Base-by-base conservation (phyloP, 2,888 invertebrate species). In the Boloria euphrosyne region DNA sequence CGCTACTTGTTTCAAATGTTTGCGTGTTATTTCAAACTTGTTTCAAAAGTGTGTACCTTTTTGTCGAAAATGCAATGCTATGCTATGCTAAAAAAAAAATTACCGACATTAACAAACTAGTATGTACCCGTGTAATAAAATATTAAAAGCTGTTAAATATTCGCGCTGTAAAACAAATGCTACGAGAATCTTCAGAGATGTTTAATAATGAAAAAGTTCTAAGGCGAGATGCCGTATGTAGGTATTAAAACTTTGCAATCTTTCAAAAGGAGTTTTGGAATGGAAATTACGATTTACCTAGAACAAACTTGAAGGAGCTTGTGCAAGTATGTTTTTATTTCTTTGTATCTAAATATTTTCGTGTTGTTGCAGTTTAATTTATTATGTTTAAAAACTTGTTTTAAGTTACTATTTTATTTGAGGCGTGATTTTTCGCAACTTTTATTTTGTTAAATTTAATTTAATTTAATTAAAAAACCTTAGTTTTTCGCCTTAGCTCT, bases 261-360 rank as follows among this genome's bases (percentile, higher is more conserved):
- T 52, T 57, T 59, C 43, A 61, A 38, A 47, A 61, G 65, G 53
- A 57, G 53, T 68, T 68, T 44, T 58, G 58, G 44, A 65, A 68
- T 68, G 68, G 61, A 65, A 65, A 65, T 68, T 58, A 65, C 65
- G 49, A 62, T 65, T 62, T 62, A 65, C 65, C 65, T 44, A 58
- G 52, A 27, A 57, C 44, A 57, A 57, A 63, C 27, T 44, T 50
- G 57, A 51, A 16, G 44, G 54, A 55, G 49, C 47, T 43, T 14
- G 38, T 63, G 38, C 38, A 62, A 63, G 14, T 46, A 63, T 51
- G 43, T 51, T 63, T 63, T 51, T 51, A 63, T 51, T 51, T 57
- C 27, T 57, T 46, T 46, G 22, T 46, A 16, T 46, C 22, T 22
- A 46, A 46, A 16, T 22, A 27, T 57, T 22, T 57, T 27, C 46